Evolutionary conservation across 2,797 vertebrate genomes (phyloP), one percentile per base, ranked within the genome.

Genomic region (Aulostomus chinensis): DNA sequence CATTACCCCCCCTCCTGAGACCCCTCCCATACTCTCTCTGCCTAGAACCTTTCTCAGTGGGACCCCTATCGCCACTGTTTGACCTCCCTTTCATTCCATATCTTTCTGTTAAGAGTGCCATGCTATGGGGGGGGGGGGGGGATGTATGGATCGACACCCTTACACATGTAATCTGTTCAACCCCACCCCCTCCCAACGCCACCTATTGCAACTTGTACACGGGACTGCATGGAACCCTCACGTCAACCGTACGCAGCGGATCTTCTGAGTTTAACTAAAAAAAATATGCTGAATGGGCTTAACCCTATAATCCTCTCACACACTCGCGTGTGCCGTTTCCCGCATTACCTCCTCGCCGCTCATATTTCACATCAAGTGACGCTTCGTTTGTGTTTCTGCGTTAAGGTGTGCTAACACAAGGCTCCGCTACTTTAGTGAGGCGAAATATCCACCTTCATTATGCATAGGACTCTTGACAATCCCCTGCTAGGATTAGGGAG

Each of bases 401-500:
- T 11, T 45, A 64, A n/a, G 66, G 60, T 56, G 64, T 36, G 43
- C 51, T 46, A 58, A 75, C 71, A 80, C 72, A 65, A 63, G 33
- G 34, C 45, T 2, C 72, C 65, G 55, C 73, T 78, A 72, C 70
- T 80, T 85, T 66, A 52, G 52, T 47, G 39, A 53, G 54, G 34
- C 58, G 65, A 54, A 65, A 76, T 73, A 80, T 74, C 77, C 68
- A 58, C 53, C 76, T 69, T 84, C 64, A 87, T 83, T 86, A 83
- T 76, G 67, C 78, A 57, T 39, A 59, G 70, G 77, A 68, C 63
- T 84, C 62, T 64, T 74, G 56, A 81, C 78, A 78, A 86, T 84
- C 82, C 73, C 70, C 56, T 63, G 50, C 37, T 30, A 60, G 78
- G 81, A 87, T 88, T 87, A 85, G 68, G 54, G 64, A 71, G 81